A percentile compares a stretch with the other conserved stretches of the same genome.
Conservation (phyloP, 2,797 vertebrate genomes). For the Mormyrus hasselquistii region DNA sequence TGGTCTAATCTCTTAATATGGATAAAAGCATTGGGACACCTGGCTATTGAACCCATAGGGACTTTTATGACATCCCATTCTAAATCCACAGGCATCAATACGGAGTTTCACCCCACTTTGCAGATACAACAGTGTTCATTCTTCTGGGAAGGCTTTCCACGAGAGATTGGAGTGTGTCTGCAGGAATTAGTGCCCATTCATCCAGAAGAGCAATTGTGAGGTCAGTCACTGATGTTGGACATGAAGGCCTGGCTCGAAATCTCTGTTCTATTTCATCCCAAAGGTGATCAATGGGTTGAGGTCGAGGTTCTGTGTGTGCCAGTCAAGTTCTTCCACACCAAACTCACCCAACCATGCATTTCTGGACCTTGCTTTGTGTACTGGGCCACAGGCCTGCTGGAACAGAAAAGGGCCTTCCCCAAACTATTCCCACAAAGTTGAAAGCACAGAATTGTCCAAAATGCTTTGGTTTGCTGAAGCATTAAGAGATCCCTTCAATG, state of each 20-base stretch:
- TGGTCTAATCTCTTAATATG: background rate
- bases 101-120: background rate
- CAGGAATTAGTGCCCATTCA: background rate
- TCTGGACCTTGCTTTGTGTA: background rate
- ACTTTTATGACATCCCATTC: background rate
- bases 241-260: background rate
- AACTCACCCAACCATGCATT: background rate
- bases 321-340: background rate
- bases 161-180: background rate
- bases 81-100: background rate
- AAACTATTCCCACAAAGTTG: too few relatives aligned
- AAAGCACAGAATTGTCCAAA: background rate
- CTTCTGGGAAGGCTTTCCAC: too few relatives aligned
- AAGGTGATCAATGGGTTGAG: background rate
- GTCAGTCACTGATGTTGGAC: background rate
- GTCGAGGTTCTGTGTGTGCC: too few relatives aligned
- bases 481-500: background rate
- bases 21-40: background rate
- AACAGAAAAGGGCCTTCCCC: too few relatives aligned
- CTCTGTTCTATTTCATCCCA: background rate
- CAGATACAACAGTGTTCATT: too few relatives aligned
- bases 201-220: background rate
- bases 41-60: background rate
- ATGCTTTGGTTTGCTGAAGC: background rate
- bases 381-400: background rate